These are phyloP conservation scores for Micromussa lordhowensis DNA, from an alignment of 92 coral and sea anemone species.

Conservation along the genomic window DNA sequence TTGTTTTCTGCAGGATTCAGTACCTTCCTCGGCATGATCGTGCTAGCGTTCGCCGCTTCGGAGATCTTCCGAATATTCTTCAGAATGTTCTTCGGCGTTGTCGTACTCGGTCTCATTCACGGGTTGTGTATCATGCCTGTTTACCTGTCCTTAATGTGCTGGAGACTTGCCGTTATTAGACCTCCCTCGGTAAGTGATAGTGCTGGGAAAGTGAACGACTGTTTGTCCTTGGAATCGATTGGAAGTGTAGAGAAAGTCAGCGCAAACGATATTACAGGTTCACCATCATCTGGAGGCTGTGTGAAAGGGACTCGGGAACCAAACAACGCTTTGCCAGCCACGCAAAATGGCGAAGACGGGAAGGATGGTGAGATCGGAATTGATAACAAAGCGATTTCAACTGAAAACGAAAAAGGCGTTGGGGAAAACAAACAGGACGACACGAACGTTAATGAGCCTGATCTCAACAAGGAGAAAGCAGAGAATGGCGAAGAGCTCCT, in stretches of 20 bases:
- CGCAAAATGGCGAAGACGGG: background rate
- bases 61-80: constrained; percentile 78
- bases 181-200: background rate
- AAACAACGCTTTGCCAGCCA: background rate
- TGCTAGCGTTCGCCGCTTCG: constrained; percentile 73
- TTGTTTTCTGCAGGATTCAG: constrained; percentile 62
- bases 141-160: constrained; percentile 65
- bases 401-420: background rate
- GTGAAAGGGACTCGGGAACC: background rate
- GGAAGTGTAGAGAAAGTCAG: background rate
- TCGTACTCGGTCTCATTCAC: constrained; percentile 68
- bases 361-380: background rate
- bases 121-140: constrained; percentile 79
- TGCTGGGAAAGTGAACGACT: background rate
- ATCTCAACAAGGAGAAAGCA: background rate
- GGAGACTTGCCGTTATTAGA: constrained; percentile 30
- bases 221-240: background rate
- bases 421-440: background rate
- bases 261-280: background rate
- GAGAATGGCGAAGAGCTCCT: background rate
- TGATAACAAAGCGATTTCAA: background rate
- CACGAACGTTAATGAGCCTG: background rate
- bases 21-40: constrained; percentile 80
- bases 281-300: background rate
- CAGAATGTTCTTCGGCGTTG: constrained; percentile 78